Base-by-base conservation (phyloP, 2,113 vertebrate species). In the Stegastes partitus region DNA sequence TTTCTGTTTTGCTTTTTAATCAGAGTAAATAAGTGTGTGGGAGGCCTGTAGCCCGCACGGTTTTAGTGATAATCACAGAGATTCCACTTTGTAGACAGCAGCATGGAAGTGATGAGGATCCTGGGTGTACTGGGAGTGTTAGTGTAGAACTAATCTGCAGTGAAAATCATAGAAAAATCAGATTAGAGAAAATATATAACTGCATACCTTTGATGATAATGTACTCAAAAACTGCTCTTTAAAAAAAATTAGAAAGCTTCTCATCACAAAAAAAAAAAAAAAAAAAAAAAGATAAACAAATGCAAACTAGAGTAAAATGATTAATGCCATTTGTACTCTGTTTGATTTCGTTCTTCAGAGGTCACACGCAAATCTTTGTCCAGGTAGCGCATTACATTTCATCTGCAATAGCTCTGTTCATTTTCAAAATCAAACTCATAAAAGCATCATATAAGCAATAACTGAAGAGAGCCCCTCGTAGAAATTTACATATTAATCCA, bases 401-500 rank as follows among this genome's bases (percentile, higher is more conserved):
- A 93, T 89, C 81, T 87, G 69, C 76, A 81, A 85, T n/a, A 80
- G 86, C 87, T 87, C 81, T 87, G 83, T 90, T 92, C 92, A 92
- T 92, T 93, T 92, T 93, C 89, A 93, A 94, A 94, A 93, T 93
- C 91, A 89, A 92, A 93, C 91, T 93, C 91, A 89, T 94, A 94
- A 94, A 94, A 88, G 89, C 87, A 93, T 94, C 94, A 92, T 91
- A 91, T 89, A 79, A 91, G 90, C 92, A 91, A 88, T 90, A 92
- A 94, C 87, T 11, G 64, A 74, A 87, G 83, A 80, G 76, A 83
- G 80, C 72, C 90, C 90, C 92, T 92, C 64, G 82, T 92, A 83
- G 85, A 93, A 90, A 94, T 94, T 93, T 94, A 92, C 93, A 95
- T 94, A 94, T 94, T 94, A 93, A 94, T 94, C 92, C 91, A 93